Evolutionary conservation across 1,140 invertebrate species (phyloP), one percentile per base, ranked within the genome.

Genomic region (Trinorchestia longiramus): DNA sequence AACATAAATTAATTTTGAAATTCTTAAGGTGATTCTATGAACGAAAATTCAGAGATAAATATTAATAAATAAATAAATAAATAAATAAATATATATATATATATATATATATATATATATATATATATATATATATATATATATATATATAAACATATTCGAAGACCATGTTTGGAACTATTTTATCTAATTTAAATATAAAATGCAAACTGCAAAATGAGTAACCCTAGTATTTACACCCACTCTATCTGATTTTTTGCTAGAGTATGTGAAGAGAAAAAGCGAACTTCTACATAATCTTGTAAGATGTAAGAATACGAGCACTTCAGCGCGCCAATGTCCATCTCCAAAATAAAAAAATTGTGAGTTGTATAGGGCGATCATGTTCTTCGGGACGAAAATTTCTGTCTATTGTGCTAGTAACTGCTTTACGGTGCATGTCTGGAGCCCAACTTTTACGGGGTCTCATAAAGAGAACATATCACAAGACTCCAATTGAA

Each of bases 401-500:
- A 90, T 42, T 42, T 42, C 36, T 4, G 88, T 90, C 88, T 41
- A 90, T 90, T 90, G 88, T 90, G 88, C 43, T 43, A 42, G 88
- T 90, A 43, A 90, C n/a, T 90, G 88, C 43, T 90, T 90, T 90
- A 90, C 88, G 88, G 62, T 41, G 88, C 88, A 43, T 90, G 88
- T 42, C 88, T 43, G 62, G 41, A 90, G 88, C 43, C 92, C 44
- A 45, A 94, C 43, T 44, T 94, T 94, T 94, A 45, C 43, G 43
- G 43, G 92, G 88, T 36, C 92, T 45, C 92, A 94, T 94, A 94
- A 94, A 94, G 36, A 15, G 92, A n/a, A 45, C 43, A 40, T 94
- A 94, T 94, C 92, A 94, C 92, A 94, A 94, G 92, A n/a, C 92
- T 43, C 92, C 43, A 94, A 94, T 94, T 94, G 92, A 94, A 94